Base-by-base conservation (phyloP, 2,113 vertebrate genomes). In the Chauna torquata region DNA sequence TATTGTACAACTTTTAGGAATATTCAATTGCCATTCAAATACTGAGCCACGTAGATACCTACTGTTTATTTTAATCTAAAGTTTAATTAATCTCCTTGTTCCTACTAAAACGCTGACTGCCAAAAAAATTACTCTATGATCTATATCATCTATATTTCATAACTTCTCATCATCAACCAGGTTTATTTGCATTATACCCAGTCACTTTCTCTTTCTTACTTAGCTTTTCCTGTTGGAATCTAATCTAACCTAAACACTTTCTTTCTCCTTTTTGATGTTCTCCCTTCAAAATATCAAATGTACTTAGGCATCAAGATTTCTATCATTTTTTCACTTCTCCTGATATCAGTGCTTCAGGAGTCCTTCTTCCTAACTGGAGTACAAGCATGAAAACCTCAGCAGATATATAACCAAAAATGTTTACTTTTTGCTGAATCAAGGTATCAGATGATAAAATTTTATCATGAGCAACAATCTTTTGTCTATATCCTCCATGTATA, bases 11-110 rank as follows among this genome's bases (percentile, higher is more conserved):
- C 7, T 57, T 83, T 32, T 77, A 86, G n/a, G 42, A 88, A 70
- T 95, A 90, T 88, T 74, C 70, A 90, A 77, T 82, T 90, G 50
- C 7, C 19, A 75, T 80, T 93, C 45, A 86, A 88, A 85, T 49
- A 72, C 27, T 85, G 61, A 79, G 72, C 6, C 20, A 58, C 57
- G 90, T 8, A 74, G 52, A 80, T 57, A 72, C 4, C 9, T 88
- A 54, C 8, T 77, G 15, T 76, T 86, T 80, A 70, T 77, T 90
- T 45, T 55, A 83, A 70, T 20, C 38, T 22, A 44, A 72, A 3
- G 6, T 45, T 47, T 18, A 79, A 76, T 85, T 82, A 71, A 69
- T 92, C 30, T 82, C 9, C 54, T 83, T 52, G 8, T 40, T 94
- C 55, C 12, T 76, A 18, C 24, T 78, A 61, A 85, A 92, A 65